Conservation (phyloP, 2,113 vertebrate genomes). For the Chaenogobius annularis region DNA sequence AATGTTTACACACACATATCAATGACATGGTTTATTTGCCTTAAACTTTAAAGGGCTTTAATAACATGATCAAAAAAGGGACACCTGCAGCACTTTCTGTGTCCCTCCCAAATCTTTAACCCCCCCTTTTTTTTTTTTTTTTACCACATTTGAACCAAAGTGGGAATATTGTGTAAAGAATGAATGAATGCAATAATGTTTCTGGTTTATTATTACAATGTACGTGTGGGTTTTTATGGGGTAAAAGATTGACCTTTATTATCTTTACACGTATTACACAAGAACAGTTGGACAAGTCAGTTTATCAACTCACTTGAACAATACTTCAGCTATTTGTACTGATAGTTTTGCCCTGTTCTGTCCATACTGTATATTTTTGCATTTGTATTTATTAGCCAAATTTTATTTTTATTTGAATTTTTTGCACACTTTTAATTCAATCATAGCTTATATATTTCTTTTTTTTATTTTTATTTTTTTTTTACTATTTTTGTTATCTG, state of each 20-base stretch:
- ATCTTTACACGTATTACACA: neutral
- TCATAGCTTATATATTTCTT: too few species aligned
- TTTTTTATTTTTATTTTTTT: too few species aligned
- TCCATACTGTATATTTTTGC: too few species aligned
- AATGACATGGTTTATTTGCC: neutral
- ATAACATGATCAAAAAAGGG: neutral
- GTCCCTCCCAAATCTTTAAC: too few species aligned
- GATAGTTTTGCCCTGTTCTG: too few species aligned
- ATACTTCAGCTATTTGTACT: too few species aligned
- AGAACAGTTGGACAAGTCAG: neutral
- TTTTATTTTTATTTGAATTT: too few species aligned
- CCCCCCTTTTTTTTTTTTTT: too few species aligned
- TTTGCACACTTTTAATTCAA: too few species aligned
- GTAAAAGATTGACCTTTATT: conserved; percentile 8
- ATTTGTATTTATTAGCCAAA: too few species aligned
- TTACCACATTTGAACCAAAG: neutral
- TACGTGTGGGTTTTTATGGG: neutral
- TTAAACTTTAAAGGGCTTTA: neutral
- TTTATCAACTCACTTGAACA: too few species aligned
- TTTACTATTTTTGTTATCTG: too few species aligned
- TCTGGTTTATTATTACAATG: neutral
- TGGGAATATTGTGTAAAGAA: neutral
- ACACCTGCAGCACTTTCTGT: neutral
- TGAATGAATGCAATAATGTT: neutral
- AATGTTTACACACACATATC: conserved; percentile 7